Evolutionary conservation across 2,888 invertebrate genomes (phyloP).

Genomic region (Pyrochroa serraticornis): DNA sequence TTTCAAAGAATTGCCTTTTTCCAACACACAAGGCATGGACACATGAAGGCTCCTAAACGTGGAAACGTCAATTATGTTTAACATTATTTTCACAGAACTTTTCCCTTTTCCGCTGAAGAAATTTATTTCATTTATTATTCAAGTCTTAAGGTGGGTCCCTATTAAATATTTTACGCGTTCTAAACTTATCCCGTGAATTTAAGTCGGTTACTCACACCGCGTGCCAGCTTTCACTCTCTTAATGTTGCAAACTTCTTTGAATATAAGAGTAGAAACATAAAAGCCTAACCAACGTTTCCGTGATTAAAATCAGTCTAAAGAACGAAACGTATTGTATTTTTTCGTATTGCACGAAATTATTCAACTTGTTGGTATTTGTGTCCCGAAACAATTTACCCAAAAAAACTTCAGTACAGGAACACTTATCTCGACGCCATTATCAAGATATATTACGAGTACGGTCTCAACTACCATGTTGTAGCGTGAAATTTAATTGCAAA

Average conservation of each 20-base stretch:
- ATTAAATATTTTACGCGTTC: constrained; percentile 18
- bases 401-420: constrained; percentile 1
- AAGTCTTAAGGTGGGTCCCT: constrained; percentile 13
- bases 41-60: no score
- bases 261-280: not conserved
- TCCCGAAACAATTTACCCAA: no score
- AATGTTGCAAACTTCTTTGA: constrained; percentile 1
- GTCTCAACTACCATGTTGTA: not conserved
- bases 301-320: not conserved
- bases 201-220: not conserved
- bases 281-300: not conserved
- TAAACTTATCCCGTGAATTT: constrained; percentile 14
- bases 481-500: constrained; percentile 2
- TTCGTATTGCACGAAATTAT: no score
- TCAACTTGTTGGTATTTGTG: no score
- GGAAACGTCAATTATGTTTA: no score
- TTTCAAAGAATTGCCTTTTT: no score
- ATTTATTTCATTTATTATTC: constrained; percentile 7
- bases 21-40: no score
- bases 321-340: no score
- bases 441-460: not conserved
- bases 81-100: no score
- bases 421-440: constrained; percentile 6
- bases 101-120: not conserved
- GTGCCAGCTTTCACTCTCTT: not conserved